Evolutionary conservation across 2,113 vertebrate genomes (phyloP).

Genomic region (Junco hyemalis): DNA sequence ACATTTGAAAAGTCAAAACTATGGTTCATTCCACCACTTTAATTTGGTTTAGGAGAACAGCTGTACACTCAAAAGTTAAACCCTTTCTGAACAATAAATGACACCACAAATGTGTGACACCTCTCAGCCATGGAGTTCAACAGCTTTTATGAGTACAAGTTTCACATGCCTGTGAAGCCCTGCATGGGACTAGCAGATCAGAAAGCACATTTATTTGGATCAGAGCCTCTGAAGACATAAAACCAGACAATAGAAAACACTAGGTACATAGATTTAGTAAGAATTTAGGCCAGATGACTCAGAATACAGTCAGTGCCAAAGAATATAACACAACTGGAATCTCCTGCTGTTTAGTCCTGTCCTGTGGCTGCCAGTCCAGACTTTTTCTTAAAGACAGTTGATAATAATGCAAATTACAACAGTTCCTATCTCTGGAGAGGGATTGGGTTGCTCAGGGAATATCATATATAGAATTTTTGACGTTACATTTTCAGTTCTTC

Average conservation of each 20-base stretch:
- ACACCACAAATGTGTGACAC: neutral
- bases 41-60: neutral
- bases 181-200: neutral
- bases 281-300: conserved; percentile 47
- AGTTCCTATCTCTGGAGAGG: neutral
- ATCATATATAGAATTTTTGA: neutral
- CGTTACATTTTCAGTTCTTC: neutral
- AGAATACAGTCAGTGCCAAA: conserved; percentile 25
- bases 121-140: neutral
- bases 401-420: conserved; percentile 16
- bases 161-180: neutral
- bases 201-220: conserved; percentile 15
- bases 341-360: neutral
- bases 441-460: neutral
- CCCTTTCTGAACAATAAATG: neutral
- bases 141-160: neutral
- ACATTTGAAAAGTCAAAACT: neutral
- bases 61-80: neutral
- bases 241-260: conserved; percentile 41
- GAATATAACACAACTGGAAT: conserved; percentile 10
- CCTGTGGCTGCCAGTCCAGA: neutral
- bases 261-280: conserved; percentile 32
- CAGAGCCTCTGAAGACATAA: conserved; percentile 40
- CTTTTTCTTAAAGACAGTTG: conserved; percentile 5
- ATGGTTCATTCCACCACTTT: neutral